Evolutionary conservation across 1,140 invertebrate species (phyloP), one percentile per base, ranked within the genome.

Genomic region (Drosophila ercepeae): DNA sequence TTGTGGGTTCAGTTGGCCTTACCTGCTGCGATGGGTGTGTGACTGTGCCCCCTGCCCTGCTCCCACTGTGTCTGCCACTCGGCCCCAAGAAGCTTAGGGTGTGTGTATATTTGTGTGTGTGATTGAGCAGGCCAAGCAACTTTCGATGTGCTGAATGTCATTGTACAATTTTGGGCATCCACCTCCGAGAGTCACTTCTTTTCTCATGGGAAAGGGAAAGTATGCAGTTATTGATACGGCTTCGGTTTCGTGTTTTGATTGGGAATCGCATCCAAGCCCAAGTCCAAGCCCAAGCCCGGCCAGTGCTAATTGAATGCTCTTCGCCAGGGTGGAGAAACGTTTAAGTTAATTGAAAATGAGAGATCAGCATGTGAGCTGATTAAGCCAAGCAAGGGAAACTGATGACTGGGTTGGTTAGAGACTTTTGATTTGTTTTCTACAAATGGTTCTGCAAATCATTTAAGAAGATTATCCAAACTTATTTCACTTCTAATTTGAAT

Each of bases 131-230:
- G 49, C 58, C 46, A 36, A 46, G 41, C 81, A 86, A 86, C 81
- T 86, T 86, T 86, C 81, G 81, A 86, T 86, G 81, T 86, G 81
- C 81, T 60, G 81, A 81, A 86, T 86, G 86, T 84, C 67, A 86
- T 86, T 78, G 78, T 83, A 83, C 54, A 78, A 74, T 83, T 84
- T 84, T 55, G 50, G 57, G 53, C 65, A 59, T 72, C 52, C 52
- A 57, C 34, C 16, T 21, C 16, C 60, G 16, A 53, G 27, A 52
- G 63, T 23, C 23, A 34, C 39, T 29, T 39, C 55, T 57, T 60
- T 65, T 60, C 57, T 73, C 58, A 74, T 75, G 79, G 79, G 81
- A 84, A 84, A 84, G 79, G 81, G 79, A 84, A 84, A 84, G 81
- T 86, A 83, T 76, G 81, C 76, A 81, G 81, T 84, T 86, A 84